Evolutionary conservation across 1,140 invertebrate species (phyloP).

Genomic region (Achroia grisella): DNA sequence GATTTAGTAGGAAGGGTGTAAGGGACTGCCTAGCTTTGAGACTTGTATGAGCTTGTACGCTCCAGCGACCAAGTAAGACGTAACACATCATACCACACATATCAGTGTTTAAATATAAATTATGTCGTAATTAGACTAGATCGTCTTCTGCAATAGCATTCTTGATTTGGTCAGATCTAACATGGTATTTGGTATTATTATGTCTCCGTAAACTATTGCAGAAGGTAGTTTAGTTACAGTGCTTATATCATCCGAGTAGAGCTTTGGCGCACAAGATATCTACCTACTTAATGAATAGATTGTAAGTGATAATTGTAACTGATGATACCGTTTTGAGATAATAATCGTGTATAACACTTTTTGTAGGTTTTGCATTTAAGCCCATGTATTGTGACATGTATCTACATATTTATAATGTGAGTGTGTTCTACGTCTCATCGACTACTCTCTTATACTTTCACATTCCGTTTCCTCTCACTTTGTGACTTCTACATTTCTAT

Average conservation of each 20-base stretch:
- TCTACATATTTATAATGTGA: conserved; percentile 56
- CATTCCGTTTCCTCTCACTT: conserved; percentile 18
- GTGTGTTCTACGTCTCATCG: conserved; percentile 50
- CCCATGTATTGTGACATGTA: conserved; percentile 66
- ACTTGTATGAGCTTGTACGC: conserved; percentile 17
- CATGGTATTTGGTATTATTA: neutral
- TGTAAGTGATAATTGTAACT: conserved; percentile 58
- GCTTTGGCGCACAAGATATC: conserved; percentile 65
- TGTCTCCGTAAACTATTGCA: conserved; percentile 12
- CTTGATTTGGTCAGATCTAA: neutral
- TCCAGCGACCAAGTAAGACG: conserved; percentile 57
- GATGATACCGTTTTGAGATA: conserved; percentile 57
- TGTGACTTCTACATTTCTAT: conserved; percentile 1
- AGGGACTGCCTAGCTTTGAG: conserved; percentile 20
- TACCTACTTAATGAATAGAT: conserved; percentile 51
- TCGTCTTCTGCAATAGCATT: conserved; percentile 14
- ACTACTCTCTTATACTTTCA: conserved; percentile 23
- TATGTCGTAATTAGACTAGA: conserved; percentile 23
- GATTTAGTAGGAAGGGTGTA: conserved; percentile 4
- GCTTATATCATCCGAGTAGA: conserved; percentile 59
- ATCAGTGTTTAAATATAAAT: conserved; percentile 49
- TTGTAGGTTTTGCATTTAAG: conserved; percentile 69
- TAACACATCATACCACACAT: conserved; percentile 69
- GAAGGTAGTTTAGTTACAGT: conserved; percentile 20
- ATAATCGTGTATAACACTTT: conserved; percentile 65